Conservation (phyloP, 2,113 vertebrate genomes). For the Myanophis thanlyinensis region DNA sequence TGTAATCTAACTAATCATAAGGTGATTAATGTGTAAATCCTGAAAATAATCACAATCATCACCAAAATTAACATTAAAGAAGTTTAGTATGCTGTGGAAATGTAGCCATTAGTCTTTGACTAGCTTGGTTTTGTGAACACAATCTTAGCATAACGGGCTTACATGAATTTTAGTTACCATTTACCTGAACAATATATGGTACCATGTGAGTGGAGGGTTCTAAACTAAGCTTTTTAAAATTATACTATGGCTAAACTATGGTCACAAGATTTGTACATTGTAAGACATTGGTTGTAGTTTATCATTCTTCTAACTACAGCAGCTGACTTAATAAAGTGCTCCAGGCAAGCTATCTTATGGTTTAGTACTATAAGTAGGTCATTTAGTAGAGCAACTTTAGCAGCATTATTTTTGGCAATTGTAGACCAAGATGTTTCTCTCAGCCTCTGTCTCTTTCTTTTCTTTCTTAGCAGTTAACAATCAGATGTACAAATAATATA, state of each 20-base stretch:
- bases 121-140: background rate
- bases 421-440: too few relatives aligned
- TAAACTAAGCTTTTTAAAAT: background rate
- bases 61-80: background rate
- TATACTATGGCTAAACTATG: background rate
- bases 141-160: conserved; percentile 25
- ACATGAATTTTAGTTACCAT: background rate
- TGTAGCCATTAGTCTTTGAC: background rate
- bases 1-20: background rate
- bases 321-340: background rate
- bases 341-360: background rate
- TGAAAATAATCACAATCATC: background rate
- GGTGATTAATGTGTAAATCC: background rate
- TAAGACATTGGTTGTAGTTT: background rate
- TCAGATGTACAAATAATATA: too few relatives aligned
- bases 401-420: too few relatives aligned
- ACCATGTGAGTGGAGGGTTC: background rate
- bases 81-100: background rate
- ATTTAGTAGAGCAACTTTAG: too few relatives aligned
- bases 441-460: background rate
- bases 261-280: background rate
- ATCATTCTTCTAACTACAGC: background rate
- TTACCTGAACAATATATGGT: background rate
- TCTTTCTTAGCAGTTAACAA: too few relatives aligned
- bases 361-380: background rate